Evolutionary conservation across 1,140 invertebrate genomes (phyloP).

Genomic region (Drosophila aff.): DNA sequence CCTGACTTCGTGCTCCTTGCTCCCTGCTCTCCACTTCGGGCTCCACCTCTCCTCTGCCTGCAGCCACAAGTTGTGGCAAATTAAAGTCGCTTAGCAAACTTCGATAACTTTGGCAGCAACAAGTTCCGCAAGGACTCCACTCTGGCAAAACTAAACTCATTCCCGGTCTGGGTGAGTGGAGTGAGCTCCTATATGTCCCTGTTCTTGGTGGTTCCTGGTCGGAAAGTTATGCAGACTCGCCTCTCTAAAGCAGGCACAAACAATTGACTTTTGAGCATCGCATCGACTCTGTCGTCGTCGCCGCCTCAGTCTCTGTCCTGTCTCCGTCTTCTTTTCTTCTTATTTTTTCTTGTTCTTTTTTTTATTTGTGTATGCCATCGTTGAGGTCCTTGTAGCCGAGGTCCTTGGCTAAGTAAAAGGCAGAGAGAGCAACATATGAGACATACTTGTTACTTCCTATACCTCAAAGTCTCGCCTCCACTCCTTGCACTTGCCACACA

Average conservation of each 20-base stretch:
- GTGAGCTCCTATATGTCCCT: slow-evolving; percentile 18
- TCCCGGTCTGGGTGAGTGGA: background rate
- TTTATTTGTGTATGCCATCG: slow-evolving; percentile 23
- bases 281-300: slow-evolving; percentile 31
- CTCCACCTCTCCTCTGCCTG: background rate
- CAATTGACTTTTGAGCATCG: slow-evolving; percentile 77
- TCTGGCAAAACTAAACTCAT: slow-evolving; percentile 39
- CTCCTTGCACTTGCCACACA: slow-evolving; percentile 14
- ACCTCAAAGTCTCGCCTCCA: slow-evolving; percentile 63
- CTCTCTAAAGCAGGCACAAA: slow-evolving; percentile 67
- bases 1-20: background rate
- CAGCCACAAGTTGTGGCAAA: slow-evolving; percentile 51
- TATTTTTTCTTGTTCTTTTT: background rate
- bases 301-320: background rate
- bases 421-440: slow-evolving; percentile 72
- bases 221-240: slow-evolving; percentile 68
- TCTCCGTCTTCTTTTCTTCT: background rate
- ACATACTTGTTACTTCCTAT: slow-evolving; percentile 75
- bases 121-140: slow-evolving; percentile 48
- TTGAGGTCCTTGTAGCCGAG: slow-evolving; percentile 50
- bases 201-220: slow-evolving; percentile 6
- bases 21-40: too few species aligned
- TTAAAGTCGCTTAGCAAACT: slow-evolving; percentile 50
- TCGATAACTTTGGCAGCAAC: slow-evolving; percentile 55
- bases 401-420: slow-evolving; percentile 73